phyloP scores from a whole-genome alignment of 2,797 vertebrate genomes.

The Pipistrellus pygmaeus region DNA sequence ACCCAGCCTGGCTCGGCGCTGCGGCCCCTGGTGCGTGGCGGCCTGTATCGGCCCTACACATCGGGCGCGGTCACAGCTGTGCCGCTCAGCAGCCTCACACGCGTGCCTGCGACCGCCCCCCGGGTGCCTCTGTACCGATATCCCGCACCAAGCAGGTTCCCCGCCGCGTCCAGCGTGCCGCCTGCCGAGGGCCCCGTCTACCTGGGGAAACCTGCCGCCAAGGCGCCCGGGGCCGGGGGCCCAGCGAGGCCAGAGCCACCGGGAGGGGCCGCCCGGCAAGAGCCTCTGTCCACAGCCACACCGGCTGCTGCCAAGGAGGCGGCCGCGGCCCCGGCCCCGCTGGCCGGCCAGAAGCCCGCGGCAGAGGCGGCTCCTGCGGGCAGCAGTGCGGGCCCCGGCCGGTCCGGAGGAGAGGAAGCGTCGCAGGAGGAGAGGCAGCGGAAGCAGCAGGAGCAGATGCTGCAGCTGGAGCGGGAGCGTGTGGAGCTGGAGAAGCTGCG shows the following conservation, averaged over 20 bases:
- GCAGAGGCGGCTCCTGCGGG: slow-evolving; percentile 89
- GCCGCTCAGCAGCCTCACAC: slow-evolving; percentile 94
- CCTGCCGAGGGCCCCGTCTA: slow-evolving; percentile 94
- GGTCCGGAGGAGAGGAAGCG: slow-evolving; percentile 89
- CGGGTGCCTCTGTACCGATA: slow-evolving; percentile 95
- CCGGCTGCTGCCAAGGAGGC: slow-evolving; percentile 64
- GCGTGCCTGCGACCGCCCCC: slow-evolving; percentile 93
- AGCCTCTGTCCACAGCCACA: slow-evolving; percentile 58
- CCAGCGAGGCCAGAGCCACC: slow-evolving; percentile 79
- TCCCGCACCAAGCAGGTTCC: slow-evolving; percentile 89
- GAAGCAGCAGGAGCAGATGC: slow-evolving; percentile 96
- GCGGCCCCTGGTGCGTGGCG: slow-evolving; percentile 93
- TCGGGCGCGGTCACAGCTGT: slow-evolving; percentile 93
- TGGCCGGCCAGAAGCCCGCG: slow-evolving; percentile 89
- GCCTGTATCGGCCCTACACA: slow-evolving; percentile 94
- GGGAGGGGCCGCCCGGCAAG: slow-evolving; percentile 63
- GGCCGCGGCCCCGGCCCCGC: slow-evolving; percentile 73
- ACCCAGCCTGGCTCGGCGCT: slow-evolving; percentile 96
- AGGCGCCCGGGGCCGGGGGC: neutral
- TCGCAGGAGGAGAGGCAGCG: slow-evolving; percentile 94
- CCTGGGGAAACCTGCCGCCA: slow-evolving; percentile 92
- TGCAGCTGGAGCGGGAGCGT: slow-evolving; percentile 96
- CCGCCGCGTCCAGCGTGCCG: slow-evolving; percentile 86
- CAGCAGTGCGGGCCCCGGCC: slow-evolving; percentile 52
- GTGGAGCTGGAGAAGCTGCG: slow-evolving; percentile 98